Percentiles rank a stretch among this genome's conserved stretches.
These are phyloP conservation scores for Aphelenchoides bicaudatus DNA, from an alignment of 2,888 invertebrate genomes.

Conservation along the genomic window DNA sequence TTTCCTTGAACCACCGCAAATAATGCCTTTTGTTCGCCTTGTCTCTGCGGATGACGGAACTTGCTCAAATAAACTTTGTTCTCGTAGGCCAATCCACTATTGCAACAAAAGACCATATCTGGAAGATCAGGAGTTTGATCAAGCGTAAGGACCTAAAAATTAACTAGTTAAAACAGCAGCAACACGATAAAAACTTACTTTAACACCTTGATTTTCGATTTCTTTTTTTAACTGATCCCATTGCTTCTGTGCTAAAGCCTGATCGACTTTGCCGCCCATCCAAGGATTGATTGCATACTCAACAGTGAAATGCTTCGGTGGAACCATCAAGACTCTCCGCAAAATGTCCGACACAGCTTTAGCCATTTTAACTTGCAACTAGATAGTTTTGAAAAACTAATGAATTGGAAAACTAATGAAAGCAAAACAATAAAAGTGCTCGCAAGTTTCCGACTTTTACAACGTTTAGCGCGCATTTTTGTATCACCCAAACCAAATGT, in stretches of 20 bases:
- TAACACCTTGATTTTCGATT: constrained; percentile 54
- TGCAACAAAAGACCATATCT: constrained; percentile 61
- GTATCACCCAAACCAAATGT: too few species aligned
- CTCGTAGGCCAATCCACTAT: constrained; percentile 53
- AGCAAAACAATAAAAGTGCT: constrained; percentile 8
- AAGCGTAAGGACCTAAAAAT: constrained; percentile 49
- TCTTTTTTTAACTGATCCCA: constrained; percentile 52
- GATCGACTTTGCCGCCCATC: constrained; percentile 60
- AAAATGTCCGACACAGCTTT: constrained; percentile 47
- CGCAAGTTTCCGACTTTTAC: too few species aligned
- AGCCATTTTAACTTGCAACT: constrained; percentile 32
- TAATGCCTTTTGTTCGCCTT: constrained; percentile 57
- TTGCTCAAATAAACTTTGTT: constrained; percentile 57
- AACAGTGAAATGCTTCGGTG: constrained; percentile 56
- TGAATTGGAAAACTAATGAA: not conserved
- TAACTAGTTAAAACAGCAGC: not conserved
- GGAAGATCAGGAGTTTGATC: constrained; percentile 54
- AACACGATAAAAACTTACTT: constrained; percentile 31
- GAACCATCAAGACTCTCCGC: constrained; percentile 56
- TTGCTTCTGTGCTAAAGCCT: constrained; percentile 46
- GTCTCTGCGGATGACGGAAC: constrained; percentile 57
- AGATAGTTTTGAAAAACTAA: not conserved
- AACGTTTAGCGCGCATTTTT: too few species aligned
- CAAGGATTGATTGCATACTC: constrained; percentile 60
- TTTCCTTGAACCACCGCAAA: constrained; percentile 53